These are phyloP conservation scores for Taenaris catops DNA, from an alignment of 2,888 invertebrate species.

Conservation along the genomic window DNA sequence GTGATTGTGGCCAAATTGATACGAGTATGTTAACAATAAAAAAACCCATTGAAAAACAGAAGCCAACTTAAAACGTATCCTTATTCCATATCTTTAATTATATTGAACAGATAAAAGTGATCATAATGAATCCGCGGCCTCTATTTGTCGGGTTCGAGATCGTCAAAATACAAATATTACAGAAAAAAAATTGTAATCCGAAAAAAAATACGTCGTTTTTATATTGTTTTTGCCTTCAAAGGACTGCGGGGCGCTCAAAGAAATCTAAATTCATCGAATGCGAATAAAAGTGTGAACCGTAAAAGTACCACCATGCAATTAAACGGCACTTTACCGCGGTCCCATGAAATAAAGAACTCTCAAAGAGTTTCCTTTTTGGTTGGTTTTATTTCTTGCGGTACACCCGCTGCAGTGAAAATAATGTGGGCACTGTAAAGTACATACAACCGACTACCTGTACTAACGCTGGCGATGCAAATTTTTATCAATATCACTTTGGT, in stretches of 20 bases:
- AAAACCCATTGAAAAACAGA: no score
- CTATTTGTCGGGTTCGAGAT: no score
- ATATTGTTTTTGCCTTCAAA: conserved; percentile 3
- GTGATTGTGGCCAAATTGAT: no score
- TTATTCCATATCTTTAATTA: no score
- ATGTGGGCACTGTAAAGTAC: conserved; percentile 47
- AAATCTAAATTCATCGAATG: conserved; percentile 59
- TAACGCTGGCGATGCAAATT: conserved; percentile 38
- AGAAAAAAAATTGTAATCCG: no score
- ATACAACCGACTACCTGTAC: conserved; percentile 32
- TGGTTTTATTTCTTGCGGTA: conserved; percentile 50
- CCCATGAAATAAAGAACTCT: conserved; percentile 72
- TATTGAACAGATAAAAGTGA: no score
- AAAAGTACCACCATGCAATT: conserved; percentile 67
- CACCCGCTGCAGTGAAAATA: conserved; percentile 50
- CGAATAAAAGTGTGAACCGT: conserved; percentile 55
- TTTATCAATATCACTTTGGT: background rate
- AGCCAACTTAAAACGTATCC: no score
- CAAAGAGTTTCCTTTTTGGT: conserved; percentile 60
- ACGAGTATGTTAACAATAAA: no score
- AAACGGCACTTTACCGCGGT: conserved; percentile 72
- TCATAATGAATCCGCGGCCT: no score
- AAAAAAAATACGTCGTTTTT: no score
- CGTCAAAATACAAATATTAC: no score
- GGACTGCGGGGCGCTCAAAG: conserved; percentile 5